phyloP scores from a whole-genome alignment of 2,113 vertebrate genomes.

The Perca flavescens region DNA sequence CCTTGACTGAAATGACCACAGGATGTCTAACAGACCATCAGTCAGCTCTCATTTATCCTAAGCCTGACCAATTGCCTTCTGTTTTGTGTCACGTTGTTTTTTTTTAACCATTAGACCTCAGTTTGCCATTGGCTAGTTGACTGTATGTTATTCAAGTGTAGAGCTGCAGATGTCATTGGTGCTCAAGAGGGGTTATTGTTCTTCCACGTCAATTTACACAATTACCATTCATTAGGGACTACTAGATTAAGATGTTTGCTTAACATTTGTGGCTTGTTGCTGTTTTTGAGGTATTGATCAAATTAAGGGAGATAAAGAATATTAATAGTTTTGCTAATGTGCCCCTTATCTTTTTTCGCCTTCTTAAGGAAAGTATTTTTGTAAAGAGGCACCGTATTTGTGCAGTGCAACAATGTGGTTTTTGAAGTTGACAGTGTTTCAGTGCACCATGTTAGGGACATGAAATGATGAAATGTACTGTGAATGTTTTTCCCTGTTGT shows the following conservation, averaged over 20 bases:
- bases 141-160: conserved; percentile 32
- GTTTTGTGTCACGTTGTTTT: conserved; percentile 27
- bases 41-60: conserved; percentile 7
- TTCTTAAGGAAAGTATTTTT: conserved; percentile 65
- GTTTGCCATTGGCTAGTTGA: conserved; percentile 43
- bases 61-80: conserved; percentile 48
- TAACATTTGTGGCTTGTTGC: conserved; percentile 30
- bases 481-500: conserved; percentile 74
- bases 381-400: conserved; percentile 56
- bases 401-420: conserved; percentile 49
- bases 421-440: conserved; percentile 64
- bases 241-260: not conserved
- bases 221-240: conserved; percentile 4
- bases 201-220: conserved; percentile 5
- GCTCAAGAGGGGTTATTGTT: conserved; percentile 20
- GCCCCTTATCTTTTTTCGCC: not conserved
- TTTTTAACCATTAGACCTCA: conserved; percentile 64
- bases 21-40: conserved; percentile 24
- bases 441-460: conserved; percentile 62
- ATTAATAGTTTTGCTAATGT: conserved; percentile 20
- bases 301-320: conserved; percentile 39
- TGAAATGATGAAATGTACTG: conserved; percentile 74
- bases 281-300: conserved; percentile 25
- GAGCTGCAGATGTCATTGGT: conserved; percentile 33
- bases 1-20: not conserved